Evolutionary conservation across 2,797 vertebrate species (phyloP).

Genomic region (Distichodus sexfasciatus): DNA sequence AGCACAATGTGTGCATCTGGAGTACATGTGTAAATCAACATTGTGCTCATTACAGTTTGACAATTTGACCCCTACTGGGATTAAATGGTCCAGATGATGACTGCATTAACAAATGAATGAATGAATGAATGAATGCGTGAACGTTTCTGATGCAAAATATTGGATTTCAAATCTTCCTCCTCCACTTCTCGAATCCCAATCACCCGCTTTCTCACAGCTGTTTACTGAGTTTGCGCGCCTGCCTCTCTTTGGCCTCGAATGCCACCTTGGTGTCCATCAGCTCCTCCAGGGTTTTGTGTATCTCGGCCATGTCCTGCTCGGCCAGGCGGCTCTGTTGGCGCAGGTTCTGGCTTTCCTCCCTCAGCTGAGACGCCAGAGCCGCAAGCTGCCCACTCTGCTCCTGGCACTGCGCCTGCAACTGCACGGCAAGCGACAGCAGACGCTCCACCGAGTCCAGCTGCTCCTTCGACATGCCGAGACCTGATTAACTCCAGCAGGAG

Average conservation of each 20-base stretch:
- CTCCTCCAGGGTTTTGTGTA: slow-evolving; percentile 51
- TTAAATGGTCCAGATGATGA: too few species aligned
- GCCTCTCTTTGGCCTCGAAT: slow-evolving; percentile 58
- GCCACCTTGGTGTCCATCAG: slow-evolving; percentile 62
- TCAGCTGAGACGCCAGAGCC: slow-evolving; percentile 24
- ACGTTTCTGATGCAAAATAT: too few species aligned
- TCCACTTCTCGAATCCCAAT: too few species aligned
- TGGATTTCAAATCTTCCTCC: too few species aligned
- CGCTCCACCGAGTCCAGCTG: slow-evolving; percentile 47
- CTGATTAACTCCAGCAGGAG: background rate
- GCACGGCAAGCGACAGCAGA: slow-evolving; percentile 40
- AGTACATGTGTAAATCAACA: too few species aligned
- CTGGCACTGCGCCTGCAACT: slow-evolving; percentile 36
- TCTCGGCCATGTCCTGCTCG: slow-evolving; percentile 50
- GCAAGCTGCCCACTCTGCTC: slow-evolving; percentile 40
- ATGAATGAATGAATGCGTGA: too few species aligned
- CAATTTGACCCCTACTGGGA: too few species aligned
- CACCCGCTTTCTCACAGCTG: slow-evolving; percentile 59
- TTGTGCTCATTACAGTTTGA: too few species aligned
- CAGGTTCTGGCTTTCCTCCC: slow-evolving; percentile 32
- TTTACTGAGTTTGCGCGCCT: slow-evolving; percentile 58
- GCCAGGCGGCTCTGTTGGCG: background rate
- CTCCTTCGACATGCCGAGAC: slow-evolving; percentile 40
- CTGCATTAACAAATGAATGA: too few species aligned
- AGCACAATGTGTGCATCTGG: too few species aligned